These are phyloP conservation scores for Rhagoletis pomonella DNA, from an alignment of 1,140 invertebrate species.

Conservation along the genomic window DNA sequence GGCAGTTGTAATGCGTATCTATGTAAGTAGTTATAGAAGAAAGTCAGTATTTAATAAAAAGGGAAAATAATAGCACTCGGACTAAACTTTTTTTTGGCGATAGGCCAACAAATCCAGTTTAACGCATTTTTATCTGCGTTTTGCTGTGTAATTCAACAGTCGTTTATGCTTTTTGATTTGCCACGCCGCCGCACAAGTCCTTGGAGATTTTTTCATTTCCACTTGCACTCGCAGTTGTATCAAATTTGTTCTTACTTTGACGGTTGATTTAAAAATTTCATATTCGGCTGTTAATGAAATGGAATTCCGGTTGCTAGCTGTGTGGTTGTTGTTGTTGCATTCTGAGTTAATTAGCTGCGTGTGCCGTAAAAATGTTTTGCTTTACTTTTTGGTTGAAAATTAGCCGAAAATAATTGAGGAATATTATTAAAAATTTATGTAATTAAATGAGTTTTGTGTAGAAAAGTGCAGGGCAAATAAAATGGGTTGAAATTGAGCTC, in stretches of 20 bases:
- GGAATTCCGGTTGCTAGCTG: not conserved
- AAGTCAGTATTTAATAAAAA: not conserved
- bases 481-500: constrained; percentile 44
- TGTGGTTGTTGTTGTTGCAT: not conserved
- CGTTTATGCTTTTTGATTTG: constrained; percentile 15
- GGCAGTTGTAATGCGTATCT: not conserved
- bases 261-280: constrained; percentile 6
- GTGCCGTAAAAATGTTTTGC: not conserved
- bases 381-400: not conserved
- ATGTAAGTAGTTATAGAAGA: too few species aligned
- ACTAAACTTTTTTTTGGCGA: not conserved
- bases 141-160: not conserved
- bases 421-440: constrained; percentile 58
- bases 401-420: constrained; percentile 18
- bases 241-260: not conserved
- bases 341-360: constrained; percentile 38
- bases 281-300: not conserved
- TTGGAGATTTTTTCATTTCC: constrained; percentile 20
- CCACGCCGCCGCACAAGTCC: not conserved
- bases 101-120: not conserved
- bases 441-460: constrained; percentile 58
- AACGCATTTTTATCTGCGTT: not conserved
- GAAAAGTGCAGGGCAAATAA: not conserved
- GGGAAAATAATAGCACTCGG: not conserved
- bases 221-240: not conserved